These are phyloP conservation scores for Zaprionus lachaisei DNA, from an alignment of 1,140 invertebrate genomes.

Conservation along the genomic window DNA sequence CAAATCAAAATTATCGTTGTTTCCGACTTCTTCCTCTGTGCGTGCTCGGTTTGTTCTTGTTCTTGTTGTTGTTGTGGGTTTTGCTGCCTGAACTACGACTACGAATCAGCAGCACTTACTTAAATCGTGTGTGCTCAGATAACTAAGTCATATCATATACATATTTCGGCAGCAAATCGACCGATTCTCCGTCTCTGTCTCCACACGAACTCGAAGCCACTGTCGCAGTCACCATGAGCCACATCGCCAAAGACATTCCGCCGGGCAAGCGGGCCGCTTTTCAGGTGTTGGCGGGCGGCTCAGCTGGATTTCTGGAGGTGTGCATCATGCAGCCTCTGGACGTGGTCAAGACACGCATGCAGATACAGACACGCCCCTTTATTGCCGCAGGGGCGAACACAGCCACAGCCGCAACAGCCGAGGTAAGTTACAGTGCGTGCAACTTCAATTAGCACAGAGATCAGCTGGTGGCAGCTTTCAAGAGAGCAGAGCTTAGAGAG, in stretches of 20 bases:
- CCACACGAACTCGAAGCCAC: neutral
- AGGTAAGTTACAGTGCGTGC: constrained; percentile 52
- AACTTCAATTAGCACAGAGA: constrained; percentile 3
- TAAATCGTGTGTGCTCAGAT: neutral
- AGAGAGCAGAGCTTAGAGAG: neutral
- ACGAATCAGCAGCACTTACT: neutral
- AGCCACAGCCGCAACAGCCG: neutral
- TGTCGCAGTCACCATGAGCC: neutral
- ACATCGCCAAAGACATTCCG: constrained; percentile 53
- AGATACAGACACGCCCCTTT: constrained; percentile 87
- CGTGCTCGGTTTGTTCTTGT: too few species aligned
- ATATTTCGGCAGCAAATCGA: too few species aligned
- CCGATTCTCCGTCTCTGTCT: too few species aligned
- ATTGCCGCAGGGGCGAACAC: constrained; percentile 68
- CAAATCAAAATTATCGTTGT: neutral
- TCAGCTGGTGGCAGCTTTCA: constrained; percentile 18
- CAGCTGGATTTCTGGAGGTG: constrained; percentile 96
- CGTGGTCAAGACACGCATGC: constrained; percentile 95
- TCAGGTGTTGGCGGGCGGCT: constrained; percentile 94
- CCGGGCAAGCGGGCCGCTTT: constrained; percentile 89
- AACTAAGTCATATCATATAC: neutral
- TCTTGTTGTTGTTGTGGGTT: too few species aligned
- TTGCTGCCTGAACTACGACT: too few species aligned
- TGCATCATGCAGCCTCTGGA: constrained; percentile 98
- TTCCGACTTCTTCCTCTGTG: neutral